These are phyloP conservation scores for Corapipo altera DNA, from an alignment of 2,113 vertebrate species.

Conservation along the genomic window DNA sequence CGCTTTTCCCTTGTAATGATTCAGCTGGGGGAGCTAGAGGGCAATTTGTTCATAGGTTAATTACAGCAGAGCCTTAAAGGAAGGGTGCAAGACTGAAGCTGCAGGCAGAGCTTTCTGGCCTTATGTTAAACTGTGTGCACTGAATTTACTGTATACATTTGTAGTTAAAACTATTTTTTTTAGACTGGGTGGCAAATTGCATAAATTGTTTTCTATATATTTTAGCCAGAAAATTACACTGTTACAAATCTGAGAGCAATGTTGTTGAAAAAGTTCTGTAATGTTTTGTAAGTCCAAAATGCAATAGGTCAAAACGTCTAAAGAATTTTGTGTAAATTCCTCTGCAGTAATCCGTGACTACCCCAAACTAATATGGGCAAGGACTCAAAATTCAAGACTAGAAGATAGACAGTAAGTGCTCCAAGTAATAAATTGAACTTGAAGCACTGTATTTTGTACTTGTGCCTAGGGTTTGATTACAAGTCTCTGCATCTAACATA, in stretches of 20 bases:
- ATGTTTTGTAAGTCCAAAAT: neutral
- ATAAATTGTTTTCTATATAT: neutral
- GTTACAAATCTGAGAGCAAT: neutral
- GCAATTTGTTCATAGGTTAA: conserved; percentile 50
- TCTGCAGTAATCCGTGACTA: neutral
- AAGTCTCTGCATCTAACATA: neutral
- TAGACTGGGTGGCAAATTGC: neutral
- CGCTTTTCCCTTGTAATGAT: conserved; percentile 7
- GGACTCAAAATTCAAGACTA: neutral
- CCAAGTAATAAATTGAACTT: neutral
- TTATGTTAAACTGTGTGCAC: neutral
- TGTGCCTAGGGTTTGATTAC: neutral
- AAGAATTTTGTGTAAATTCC: neutral
- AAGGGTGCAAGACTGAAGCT: neutral
- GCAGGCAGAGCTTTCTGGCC: neutral
- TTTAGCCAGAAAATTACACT: neutral
- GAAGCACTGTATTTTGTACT: neutral
- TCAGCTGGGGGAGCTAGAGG: conserved; percentile 68
- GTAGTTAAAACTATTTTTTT: neutral
- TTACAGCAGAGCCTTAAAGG: neutral
- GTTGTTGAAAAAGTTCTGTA: neutral
- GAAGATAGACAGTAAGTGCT: neutral
- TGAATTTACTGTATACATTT: neutral
- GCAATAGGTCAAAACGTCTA: neutral
- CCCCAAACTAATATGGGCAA: neutral